Evolutionary conservation across 2,113 vertebrate species (phyloP).

Genomic region (Psittacara wagleri): DNA sequence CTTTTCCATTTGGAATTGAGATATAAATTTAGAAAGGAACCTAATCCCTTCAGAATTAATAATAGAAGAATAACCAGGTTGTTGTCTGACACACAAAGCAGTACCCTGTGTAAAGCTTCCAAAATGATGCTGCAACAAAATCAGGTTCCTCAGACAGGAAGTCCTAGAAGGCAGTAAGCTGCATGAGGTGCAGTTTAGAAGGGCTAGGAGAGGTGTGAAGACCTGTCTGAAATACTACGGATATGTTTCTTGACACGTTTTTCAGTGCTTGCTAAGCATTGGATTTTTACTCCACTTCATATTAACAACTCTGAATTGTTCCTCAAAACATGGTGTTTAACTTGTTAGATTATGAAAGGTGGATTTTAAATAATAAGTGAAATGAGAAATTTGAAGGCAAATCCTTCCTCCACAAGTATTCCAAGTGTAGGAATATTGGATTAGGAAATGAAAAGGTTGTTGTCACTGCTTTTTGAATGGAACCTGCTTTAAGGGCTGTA

Average conservation of each 20-base stretch:
- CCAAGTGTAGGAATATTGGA: not conserved
- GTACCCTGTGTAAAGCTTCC: not conserved
- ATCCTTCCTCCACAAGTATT: not conserved
- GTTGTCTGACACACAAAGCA: not conserved
- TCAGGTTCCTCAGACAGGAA: not conserved
- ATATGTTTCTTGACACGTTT: not conserved
- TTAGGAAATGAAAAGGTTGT: not conserved
- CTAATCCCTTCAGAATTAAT: not conserved
- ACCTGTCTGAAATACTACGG: not conserved
- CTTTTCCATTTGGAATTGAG: not conserved
- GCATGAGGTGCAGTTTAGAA: not conserved
- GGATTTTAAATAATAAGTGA: not conserved
- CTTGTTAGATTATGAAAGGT: not conserved
- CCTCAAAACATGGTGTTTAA: not conserved
- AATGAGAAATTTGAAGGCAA: not conserved
- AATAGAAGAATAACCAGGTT: not conserved
- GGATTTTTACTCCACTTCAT: not conserved
- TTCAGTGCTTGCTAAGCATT: not conserved
- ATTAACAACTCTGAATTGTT: not conserved
- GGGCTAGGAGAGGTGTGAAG: not conserved
- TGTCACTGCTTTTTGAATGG: not conserved
- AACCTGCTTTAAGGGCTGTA: not conserved
- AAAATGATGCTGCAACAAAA: accelerated
- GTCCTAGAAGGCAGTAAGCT: not conserved
- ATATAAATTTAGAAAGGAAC: not conserved